Evolutionary conservation across 2,113 vertebrate genomes (phyloP).

Genomic region (Bombycilla garrulus): DNA sequence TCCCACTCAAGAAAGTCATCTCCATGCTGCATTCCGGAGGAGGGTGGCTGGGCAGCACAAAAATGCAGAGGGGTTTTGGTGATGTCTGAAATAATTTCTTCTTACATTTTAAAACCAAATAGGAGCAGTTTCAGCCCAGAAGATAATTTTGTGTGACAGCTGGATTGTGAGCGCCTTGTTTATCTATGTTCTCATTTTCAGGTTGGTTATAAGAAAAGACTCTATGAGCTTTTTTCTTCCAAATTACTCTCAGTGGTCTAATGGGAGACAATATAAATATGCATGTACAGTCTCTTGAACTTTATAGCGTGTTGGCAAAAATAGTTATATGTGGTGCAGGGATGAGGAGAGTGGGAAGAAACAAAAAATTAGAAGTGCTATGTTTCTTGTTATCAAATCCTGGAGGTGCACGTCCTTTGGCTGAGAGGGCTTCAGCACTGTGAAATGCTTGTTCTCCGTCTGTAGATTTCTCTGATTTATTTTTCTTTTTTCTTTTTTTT

Average conservation of each 20-base stretch:
- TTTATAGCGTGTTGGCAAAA: background rate
- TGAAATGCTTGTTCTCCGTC: background rate
- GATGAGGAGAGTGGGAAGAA: background rate
- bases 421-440: background rate
- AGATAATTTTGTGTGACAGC: conserved; percentile 30
- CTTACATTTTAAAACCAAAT: background rate
- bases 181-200: conserved; percentile 48
- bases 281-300: background rate
- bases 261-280: background rate
- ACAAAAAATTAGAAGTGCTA: background rate
- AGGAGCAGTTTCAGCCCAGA: conserved; percentile 20
- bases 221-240: background rate
- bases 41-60: background rate
- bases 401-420: background rate
- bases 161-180: background rate
- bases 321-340: background rate
- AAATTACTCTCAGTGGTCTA: background rate
- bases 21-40: background rate
- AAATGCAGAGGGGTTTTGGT: conserved; percentile 4
- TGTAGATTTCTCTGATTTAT: background rate
- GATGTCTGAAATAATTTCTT: conserved; percentile 6
- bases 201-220: conserved; percentile 27
- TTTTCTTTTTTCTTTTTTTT: background rate
- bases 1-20: conserved; percentile 36
- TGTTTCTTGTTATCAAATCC: background rate